These are phyloP conservation scores for Watsonalla binaria DNA, from an alignment of 2,888 invertebrate species.

Conservation along the genomic window DNA sequence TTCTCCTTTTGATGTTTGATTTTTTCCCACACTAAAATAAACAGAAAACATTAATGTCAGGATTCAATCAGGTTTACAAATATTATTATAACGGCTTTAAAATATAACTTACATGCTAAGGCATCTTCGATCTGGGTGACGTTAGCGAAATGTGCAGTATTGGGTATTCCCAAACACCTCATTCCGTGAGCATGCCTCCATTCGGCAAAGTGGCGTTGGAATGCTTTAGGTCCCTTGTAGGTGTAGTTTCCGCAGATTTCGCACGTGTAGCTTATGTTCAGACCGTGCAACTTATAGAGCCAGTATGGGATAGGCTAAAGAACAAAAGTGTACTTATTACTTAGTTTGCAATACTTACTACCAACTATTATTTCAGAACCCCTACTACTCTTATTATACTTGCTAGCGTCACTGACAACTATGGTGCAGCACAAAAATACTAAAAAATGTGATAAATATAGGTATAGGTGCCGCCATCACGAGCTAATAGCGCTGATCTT, in stretches of 20 bases:
- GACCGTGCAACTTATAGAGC: conserved; percentile 98
- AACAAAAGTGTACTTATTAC: conserved; percentile 4
- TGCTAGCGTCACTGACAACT: too few species aligned
- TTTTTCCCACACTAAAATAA: conserved; percentile 95
- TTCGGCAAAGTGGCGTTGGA: conserved; percentile 98
- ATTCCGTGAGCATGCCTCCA: conserved; percentile 96
- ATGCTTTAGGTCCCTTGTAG: conserved; percentile 99
- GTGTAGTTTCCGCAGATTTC: conserved; percentile 99
- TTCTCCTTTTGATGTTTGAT: conserved; percentile 96
- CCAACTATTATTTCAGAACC: background rate
- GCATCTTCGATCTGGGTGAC: conserved; percentile 99
- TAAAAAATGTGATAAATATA: too few species aligned
- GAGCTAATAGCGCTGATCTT: too few species aligned
- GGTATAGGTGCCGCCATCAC: too few species aligned
- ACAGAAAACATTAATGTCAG: conserved; percentile 6
- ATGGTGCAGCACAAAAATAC: too few species aligned
- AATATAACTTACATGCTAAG: conserved; percentile 84
- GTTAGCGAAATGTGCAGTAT: conserved; percentile 99
- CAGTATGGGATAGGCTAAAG: conserved; percentile 88
- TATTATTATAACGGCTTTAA: background rate
- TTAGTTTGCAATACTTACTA: background rate
- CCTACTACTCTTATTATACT: too few species aligned
- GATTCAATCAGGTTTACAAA: background rate
- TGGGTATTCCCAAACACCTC: conserved; percentile 99
- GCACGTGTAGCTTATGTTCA: conserved; percentile 99